A percentile compares a stretch with the other conserved stretches of the same genome.
Conservation (phyloP, 2,888 invertebrate species). For the Spodoptera exigua region DNA sequence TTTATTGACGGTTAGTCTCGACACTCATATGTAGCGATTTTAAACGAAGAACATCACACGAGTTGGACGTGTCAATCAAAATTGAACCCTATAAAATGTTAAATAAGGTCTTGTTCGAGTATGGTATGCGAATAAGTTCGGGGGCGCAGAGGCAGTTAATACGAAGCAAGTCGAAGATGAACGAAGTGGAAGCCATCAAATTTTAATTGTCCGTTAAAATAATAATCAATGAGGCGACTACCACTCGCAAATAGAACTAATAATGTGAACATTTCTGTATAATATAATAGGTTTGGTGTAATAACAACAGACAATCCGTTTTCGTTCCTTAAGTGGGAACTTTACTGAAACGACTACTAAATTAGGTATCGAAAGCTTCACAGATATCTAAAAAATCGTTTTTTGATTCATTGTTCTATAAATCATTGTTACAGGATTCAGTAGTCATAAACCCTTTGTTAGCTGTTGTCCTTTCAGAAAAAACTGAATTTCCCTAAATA, state of each 20-base stretch:
- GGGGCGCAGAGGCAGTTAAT: slow-evolving; percentile 61
- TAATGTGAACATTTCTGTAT: slow-evolving; percentile 63
- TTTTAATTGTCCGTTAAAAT: slow-evolving; percentile 89
- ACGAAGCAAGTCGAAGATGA: slow-evolving; percentile 83
- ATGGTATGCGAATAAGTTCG: slow-evolving; percentile 44
- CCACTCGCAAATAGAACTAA: slow-evolving; percentile 79
- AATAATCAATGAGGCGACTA: slow-evolving; percentile 88
- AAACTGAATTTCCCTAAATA: too few relatives aligned
- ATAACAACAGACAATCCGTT: too few relatives aligned
- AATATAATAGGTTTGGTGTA: slow-evolving; percentile 42
- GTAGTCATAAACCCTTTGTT: too few relatives aligned
- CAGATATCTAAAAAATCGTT: background rate
- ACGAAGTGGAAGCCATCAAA: slow-evolving; percentile 88
- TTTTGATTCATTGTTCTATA: too few relatives aligned
- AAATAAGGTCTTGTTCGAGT: slow-evolving; percentile 61
- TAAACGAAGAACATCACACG: slow-evolving; percentile 76
- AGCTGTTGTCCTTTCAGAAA: too few relatives aligned
- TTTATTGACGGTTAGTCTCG: slow-evolving; percentile 88
- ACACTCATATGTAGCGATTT: slow-evolving; percentile 82
- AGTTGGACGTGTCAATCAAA: slow-evolving; percentile 55
- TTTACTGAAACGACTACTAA: too few relatives aligned
- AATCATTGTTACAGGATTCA: too few relatives aligned
- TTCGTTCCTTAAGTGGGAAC: too few relatives aligned
- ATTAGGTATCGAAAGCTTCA: too few relatives aligned
- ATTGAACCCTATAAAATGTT: slow-evolving; percentile 62